A percentile compares a stretch with the other conserved stretches of the same genome.
phyloP scores from a whole-genome alignment of 2,888 invertebrate species.

The Cantharis lateralis region DNA sequence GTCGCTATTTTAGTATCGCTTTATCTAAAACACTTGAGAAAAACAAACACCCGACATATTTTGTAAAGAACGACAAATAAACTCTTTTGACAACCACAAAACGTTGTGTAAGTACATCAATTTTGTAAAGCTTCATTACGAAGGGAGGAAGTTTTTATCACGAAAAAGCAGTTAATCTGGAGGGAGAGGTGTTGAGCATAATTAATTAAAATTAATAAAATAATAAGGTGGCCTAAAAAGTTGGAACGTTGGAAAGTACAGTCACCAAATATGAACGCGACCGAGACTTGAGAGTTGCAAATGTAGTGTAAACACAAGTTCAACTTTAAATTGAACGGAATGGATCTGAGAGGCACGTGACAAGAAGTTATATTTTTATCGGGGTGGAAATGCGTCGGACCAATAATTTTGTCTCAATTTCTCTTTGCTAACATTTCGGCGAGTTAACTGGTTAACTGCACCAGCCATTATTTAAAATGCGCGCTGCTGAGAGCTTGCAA shows the following conservation, averaged over 20 bases:
- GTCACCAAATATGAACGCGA: conserved; percentile 2
- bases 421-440: conserved; percentile 28
- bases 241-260: not conserved
- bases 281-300: conserved; percentile 39
- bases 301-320: conserved; percentile 51
- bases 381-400: conserved; percentile 38
- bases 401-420: conserved; percentile 27
- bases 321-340: conserved; percentile 52
- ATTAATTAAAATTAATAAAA: not conserved
- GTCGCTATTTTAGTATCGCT: conserved; percentile 21
- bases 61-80: conserved; percentile 14
- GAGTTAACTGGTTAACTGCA: conserved; percentile 39
- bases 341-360: conserved; percentile 50
- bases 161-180: not conserved
- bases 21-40: conserved; percentile 13
- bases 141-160: not conserved
- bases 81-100: conserved; percentile 8
- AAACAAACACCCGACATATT: conserved; percentile 12
- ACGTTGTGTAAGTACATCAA: not conserved
- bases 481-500: conserved; percentile 51
- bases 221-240: not conserved
- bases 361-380: conserved; percentile 52
- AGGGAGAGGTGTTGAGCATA: not conserved
- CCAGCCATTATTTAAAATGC: conserved; percentile 52
- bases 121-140: not conserved